Conservation (phyloP, 2,888 invertebrate genomes). For the Azorinus chamasolen region DNA sequence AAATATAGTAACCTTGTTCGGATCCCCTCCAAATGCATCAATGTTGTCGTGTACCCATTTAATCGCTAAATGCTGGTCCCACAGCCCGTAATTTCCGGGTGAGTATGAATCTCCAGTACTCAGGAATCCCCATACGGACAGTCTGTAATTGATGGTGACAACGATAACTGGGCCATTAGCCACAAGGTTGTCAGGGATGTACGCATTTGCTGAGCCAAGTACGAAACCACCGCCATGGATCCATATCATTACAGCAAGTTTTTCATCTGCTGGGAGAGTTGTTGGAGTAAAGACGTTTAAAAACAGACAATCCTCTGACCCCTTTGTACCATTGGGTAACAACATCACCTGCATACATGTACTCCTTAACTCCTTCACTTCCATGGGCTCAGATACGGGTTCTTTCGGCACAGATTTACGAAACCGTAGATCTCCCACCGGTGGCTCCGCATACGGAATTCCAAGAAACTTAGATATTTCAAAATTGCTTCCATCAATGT, state of each 20-base stretch:
- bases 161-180: slow-evolving; percentile 96
- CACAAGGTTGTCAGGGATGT: slow-evolving; percentile 90
- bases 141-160: slow-evolving; percentile 97
- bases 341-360: slow-evolving; percentile 16
- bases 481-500: slow-evolving; percentile 2
- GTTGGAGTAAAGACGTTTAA: slow-evolving; percentile 96
- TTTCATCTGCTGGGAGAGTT: background rate
- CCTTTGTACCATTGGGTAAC: background rate
- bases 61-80: slow-evolving; percentile 97
- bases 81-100: slow-evolving; percentile 95
- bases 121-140: slow-evolving; percentile 96
- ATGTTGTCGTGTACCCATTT: slow-evolving; percentile 98
- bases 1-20: slow-evolving; percentile 68
- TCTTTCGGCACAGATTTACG: slow-evolving; percentile 16
- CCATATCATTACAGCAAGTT: slow-evolving; percentile 94
- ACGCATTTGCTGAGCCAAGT: slow-evolving; percentile 95
- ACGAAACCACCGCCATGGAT: slow-evolving; percentile 97
- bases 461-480: slow-evolving; percentile 20
- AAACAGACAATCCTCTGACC: slow-evolving; percentile 95
- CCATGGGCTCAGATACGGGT: background rate
- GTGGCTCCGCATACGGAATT: slow-evolving; percentile 29
- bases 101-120: slow-evolving; percentile 92
- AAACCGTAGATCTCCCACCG: slow-evolving; percentile 20
- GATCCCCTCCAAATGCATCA: slow-evolving; percentile 75
- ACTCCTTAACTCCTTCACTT: slow-evolving; percentile 11